Conservation (phyloP, 1,140 invertebrate genomes). For the Macrobrachium rosenbergii region DNA sequence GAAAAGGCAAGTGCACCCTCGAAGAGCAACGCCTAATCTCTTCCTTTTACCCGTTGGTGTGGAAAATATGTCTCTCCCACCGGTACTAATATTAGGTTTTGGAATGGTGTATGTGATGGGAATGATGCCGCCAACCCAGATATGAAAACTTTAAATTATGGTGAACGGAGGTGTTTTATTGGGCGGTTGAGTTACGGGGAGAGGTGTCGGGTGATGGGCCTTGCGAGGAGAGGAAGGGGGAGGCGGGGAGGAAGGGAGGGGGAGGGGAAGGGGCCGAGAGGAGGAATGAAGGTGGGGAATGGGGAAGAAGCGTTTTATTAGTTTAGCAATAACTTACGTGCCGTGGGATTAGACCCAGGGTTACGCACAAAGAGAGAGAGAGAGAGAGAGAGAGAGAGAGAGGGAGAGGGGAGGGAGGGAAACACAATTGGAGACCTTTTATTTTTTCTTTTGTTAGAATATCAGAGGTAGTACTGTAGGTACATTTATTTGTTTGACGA, state of each 20-base stretch:
- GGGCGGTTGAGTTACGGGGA: conserved; percentile 43
- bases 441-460: too few species aligned
- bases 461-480: not conserved
- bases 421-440: not conserved
- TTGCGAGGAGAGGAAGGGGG: too few species aligned
- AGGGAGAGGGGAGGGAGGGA: not conserved
- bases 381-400: not conserved
- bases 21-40: conserved; percentile 16
- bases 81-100: conserved; percentile 44
- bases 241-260: too few species aligned
- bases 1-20: too few species aligned
- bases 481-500: not conserved
- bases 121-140: conserved; percentile 35
- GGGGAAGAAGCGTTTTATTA: conserved; percentile 22
- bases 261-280: too few species aligned
- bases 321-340: conserved; percentile 45
- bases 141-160: conserved; percentile 57
- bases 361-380: not conserved
- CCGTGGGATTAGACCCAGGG: conserved; percentile 5
- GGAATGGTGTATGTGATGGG: conserved; percentile 53
- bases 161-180: conserved; percentile 42
- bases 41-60: conserved; percentile 29
- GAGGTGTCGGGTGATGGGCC: not conserved
- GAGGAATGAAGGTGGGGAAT: too few species aligned
- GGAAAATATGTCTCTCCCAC: conserved; percentile 40